Evolutionary conservation across 2,797 vertebrate species (phyloP), one percentile per base, ranked within the genome.

Genomic region (Coracias cyanogaster): DNA sequence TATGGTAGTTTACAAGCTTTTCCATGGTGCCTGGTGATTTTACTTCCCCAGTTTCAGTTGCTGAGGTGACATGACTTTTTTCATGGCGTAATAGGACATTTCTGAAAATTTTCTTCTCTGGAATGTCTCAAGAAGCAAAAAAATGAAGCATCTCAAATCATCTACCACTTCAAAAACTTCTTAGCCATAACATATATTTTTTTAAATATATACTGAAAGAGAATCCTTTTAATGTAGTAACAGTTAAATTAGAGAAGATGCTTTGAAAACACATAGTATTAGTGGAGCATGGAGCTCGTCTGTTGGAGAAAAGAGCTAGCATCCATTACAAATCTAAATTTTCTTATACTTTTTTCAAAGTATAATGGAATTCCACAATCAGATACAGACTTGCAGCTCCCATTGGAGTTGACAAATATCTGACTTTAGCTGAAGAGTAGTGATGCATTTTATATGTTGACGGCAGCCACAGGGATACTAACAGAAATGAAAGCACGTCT

Each of bases 371-470:
- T 79, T 84, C 35, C 46, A 92, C 41, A 43, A 21, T 67, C 35
- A 54, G 39, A 71, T 28, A 29, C n/a, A 37, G n/a, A n/a, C 51
- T 46, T 39, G 43, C 26, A 77, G 48, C 9, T 95, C 60, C 78
- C 67, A 55, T 2, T 58, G 70, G 58, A 66, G 46, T 6, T 91
- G 61, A 82, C 31, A 83, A 7, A 24, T 18, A 91, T 18, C 51
- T 81, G 52, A 67, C 51, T 92, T 77, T 26, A 91, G 91, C 87
- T 65, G 2, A 17, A 74, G 67, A 87, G 29, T 13, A 90, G 64
- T 0, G 4, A 93, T 61, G 45, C 37, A 88, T 80, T 82, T 93
- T 64, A 71, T 18, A 52, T 26, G 61, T 41, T 91, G 76, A 80
- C 0, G 0, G 61, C 48, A 89, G 72, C 61, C 52, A 77, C 16